Conservation (phyloP, 2,888 invertebrate genomes). For the Drosophila anomelani region DNA sequence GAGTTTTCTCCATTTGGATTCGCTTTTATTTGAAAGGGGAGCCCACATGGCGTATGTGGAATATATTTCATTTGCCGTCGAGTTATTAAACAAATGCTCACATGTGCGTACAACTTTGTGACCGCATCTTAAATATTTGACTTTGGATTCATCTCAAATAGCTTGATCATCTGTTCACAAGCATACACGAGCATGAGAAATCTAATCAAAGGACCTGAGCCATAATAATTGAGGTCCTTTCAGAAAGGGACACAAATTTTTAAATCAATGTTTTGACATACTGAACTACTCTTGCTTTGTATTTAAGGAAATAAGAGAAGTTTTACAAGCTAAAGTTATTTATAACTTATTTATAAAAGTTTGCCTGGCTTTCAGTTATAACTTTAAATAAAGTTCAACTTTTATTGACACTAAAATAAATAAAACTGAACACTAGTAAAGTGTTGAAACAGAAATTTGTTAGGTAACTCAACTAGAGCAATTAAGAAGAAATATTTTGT, state of each 20-base stretch:
- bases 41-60: slow-evolving; percentile 56
- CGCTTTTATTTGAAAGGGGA: slow-evolving; percentile 39
- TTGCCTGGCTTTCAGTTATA: background rate
- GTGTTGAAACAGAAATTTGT: background rate
- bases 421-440: background rate
- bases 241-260: background rate
- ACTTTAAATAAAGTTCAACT: background rate
- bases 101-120: slow-evolving; percentile 46
- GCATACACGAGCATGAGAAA: slow-evolving; percentile 10
- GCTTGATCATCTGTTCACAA: slow-evolving; percentile 2
- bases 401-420: background rate
- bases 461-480: background rate
- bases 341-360: background rate
- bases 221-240: slow-evolving; percentile 5
- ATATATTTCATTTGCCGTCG: slow-evolving; percentile 61
- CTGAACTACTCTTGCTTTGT: background rate
- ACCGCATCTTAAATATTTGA: slow-evolving; percentile 18
- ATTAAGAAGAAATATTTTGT: background rate
- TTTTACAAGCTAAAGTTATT: background rate
- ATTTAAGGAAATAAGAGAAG: background rate
- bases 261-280: background rate
- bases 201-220: slow-evolving; percentile 7
- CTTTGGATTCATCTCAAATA: slow-evolving; percentile 21
- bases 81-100: slow-evolving; percentile 51
- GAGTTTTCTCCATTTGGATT: slow-evolving; percentile 46